Evolutionary conservation across 2,888 invertebrate species (phyloP).

Genomic region (Eristalinus sepulchralis): DNA sequence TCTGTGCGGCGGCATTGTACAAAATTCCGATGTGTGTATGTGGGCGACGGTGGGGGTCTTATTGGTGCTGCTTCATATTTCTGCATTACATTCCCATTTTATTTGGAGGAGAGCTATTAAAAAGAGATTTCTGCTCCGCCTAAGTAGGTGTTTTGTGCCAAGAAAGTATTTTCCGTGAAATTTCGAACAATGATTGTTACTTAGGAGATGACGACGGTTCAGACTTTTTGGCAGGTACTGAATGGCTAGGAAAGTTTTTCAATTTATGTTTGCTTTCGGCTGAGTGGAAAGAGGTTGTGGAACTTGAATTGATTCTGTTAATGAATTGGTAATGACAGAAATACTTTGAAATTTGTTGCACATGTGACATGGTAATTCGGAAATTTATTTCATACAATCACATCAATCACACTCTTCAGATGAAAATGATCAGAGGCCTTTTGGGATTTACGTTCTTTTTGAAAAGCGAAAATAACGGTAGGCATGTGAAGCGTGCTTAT

Average conservation of each 20-base stretch:
- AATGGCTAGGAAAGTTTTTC: conserved; percentile 61
- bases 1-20: background rate
- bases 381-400: background rate
- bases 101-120: conserved; percentile 56
- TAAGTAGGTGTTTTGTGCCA: conserved; percentile 65
- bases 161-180: conserved; percentile 42
- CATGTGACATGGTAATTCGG: background rate
- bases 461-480: background rate
- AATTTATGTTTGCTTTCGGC: conserved; percentile 46
- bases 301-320: conserved; percentile 28
- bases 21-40: conserved; percentile 9
- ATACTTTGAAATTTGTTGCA: background rate
- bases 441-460: background rate
- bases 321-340: conserved; percentile 47
- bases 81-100: conserved; percentile 44
- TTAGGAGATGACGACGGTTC: background rate
- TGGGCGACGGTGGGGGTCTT: conserved; percentile 8
- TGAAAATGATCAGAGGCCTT: background rate
- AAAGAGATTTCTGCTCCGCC: conserved; percentile 62
- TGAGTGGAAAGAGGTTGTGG: background rate
- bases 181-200: conserved; percentile 36
- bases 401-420: conserved; percentile 1
- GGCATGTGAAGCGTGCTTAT: background rate
- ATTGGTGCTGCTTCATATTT: conserved; percentile 51
- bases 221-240: conserved; percentile 16